These are phyloP conservation scores for Troilus luridus DNA, from an alignment of 2,888 invertebrate species.

Conservation along the genomic window DNA sequence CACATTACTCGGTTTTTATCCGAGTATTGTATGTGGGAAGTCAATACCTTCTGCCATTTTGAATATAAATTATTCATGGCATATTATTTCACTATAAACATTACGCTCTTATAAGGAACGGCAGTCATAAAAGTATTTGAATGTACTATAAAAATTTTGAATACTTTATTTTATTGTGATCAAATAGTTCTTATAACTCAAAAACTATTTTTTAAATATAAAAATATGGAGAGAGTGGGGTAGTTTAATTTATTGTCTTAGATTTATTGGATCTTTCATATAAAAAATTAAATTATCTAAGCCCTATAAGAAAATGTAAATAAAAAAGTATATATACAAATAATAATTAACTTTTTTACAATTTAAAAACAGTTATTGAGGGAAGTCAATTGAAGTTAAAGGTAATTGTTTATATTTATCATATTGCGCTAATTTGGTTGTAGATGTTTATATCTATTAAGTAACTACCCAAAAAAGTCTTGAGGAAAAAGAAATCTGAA, in stretches of 20 bases:
- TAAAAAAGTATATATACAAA: background rate
- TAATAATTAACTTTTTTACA: no score
- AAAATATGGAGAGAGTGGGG: background rate
- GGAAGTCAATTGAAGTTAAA: no score
- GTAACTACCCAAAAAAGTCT: no score
- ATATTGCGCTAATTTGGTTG: no score
- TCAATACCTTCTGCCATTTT: background rate
- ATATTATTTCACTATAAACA: background rate
- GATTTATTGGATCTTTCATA: background rate
- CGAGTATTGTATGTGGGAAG: no score
- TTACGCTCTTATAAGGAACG: background rate
- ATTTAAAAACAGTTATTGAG: no score
- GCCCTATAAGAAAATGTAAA: background rate
- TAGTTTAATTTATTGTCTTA: background rate
- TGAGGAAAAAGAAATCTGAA: no score
- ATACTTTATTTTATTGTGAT: background rate
- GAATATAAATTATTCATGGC: background rate
- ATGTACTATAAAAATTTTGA: background rate
- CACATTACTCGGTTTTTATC: background rate
- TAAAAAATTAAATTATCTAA: background rate
- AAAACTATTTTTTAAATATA: background rate
- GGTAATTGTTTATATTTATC: no score
- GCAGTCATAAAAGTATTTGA: background rate
- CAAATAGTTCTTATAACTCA: background rate
- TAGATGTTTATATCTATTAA: no score